Conservation (phyloP, 2,888 invertebrate genomes). For the Noctua fimbriata region DNA sequence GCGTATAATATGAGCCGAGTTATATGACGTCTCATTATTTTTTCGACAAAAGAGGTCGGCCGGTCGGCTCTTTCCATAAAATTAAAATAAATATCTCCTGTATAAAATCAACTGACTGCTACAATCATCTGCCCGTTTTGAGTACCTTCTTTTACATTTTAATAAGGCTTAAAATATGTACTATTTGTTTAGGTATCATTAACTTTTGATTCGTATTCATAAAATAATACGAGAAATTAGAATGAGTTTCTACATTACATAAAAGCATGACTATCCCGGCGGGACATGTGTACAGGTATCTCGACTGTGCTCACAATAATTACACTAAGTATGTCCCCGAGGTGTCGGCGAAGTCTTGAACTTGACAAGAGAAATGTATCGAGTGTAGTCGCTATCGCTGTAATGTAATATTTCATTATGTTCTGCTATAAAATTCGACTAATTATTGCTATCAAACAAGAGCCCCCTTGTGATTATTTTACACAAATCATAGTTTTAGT, state of each 20-base stretch:
- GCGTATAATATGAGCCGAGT: constrained; percentile 42
- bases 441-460: background rate
- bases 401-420: background rate
- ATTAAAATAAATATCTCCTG: constrained; percentile 32
- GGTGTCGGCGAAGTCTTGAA: background rate
- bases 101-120: constrained; percentile 4
- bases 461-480: constrained; percentile 1
- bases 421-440: background rate
- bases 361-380: background rate
- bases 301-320: background rate
- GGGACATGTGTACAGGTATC: background rate
- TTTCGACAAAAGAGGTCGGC: constrained; percentile 37
- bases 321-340: background rate
- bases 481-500: background rate
- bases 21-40: constrained; percentile 55
- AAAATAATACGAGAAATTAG: background rate
- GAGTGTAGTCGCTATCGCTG: background rate
- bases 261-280: background rate
- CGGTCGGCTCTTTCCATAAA: constrained; percentile 20
- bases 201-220: background rate
- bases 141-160: background rate
- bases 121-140: background rate
- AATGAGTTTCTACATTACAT: background rate
- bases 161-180: background rate
- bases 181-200: constrained; percentile 2